Evolutionary conservation across 1,140 invertebrate species (phyloP).

Genomic region (Delia radicum): DNA sequence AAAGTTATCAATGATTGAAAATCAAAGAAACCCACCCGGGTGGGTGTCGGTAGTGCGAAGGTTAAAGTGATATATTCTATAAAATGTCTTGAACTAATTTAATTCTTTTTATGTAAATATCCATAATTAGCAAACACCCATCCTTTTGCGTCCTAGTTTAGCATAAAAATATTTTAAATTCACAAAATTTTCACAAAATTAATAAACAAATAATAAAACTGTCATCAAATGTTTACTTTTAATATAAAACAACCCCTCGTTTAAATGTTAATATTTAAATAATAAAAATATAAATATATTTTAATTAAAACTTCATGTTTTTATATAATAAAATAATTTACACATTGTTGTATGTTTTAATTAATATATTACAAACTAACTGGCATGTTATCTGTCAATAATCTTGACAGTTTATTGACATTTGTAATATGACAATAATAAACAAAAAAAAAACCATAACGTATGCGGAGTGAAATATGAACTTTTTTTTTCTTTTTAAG

Average conservation of each 20-base stretch:
- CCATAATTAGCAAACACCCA: too few species aligned
- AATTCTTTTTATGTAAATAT: too few species aligned
- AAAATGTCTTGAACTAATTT: too few species aligned
- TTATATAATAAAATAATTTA: background rate
- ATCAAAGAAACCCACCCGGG: too few species aligned
- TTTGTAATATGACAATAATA: background rate
- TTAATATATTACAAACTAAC: background rate
- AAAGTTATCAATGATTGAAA: too few species aligned
- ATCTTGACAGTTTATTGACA: constrained; percentile 19
- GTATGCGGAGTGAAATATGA: too few species aligned
- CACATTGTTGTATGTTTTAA: background rate
- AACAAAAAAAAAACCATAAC: background rate
- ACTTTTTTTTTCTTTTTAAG: too few species aligned
- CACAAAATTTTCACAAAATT: background rate
- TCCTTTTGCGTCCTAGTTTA: too few species aligned
- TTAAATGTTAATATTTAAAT: background rate
- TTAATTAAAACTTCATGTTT: constrained; percentile 5
- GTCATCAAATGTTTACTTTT: constrained; percentile 11
- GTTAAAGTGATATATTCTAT: too few species aligned
- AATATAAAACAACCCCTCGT: background rate
- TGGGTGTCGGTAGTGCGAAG: too few species aligned
- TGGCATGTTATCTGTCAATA: constrained; percentile 20
- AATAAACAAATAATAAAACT: constrained; percentile 20
- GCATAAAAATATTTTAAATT: too few species aligned
- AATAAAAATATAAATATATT: background rate